Conservation (phyloP, 2,888 invertebrate genomes). For the Campoplex capitator region DNA sequence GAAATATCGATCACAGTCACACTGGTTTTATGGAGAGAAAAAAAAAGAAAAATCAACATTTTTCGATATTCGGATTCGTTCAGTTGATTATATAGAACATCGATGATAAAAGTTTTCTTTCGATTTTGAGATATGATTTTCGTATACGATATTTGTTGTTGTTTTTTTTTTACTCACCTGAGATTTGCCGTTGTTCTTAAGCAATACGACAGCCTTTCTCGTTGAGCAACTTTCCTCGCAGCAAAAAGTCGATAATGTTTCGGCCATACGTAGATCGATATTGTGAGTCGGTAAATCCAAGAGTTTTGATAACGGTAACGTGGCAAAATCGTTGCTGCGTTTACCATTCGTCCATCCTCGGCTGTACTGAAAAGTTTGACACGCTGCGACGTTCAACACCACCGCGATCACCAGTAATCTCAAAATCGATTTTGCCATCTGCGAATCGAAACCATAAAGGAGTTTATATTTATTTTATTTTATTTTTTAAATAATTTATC, state of each 20-base stretch:
- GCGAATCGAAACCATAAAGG: background rate
- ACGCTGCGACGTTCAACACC: conserved; percentile 85
- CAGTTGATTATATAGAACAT: too few relatives aligned
- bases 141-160: background rate
- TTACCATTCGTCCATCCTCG: conserved; percentile 92
- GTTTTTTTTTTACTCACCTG: conserved; percentile 79
- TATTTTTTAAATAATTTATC: too few relatives aligned
- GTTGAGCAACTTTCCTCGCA: conserved; percentile 85
- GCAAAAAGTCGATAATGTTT: conserved; percentile 57
- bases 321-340: conserved; percentile 78
- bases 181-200: conserved; percentile 86
- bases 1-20: background rate
- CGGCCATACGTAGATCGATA: conserved; percentile 23
- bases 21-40: background rate
- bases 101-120: background rate
- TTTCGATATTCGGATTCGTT: background rate
- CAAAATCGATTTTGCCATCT: conserved; percentile 55
- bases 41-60: too few relatives aligned
- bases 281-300: conserved; percentile 40
- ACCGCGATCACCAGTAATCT: conserved; percentile 83
- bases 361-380: conserved; percentile 92
- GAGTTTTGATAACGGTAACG: conserved; percentile 43
- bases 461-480: background rate
- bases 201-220: conserved; percentile 85
- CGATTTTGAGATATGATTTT: background rate